These are phyloP conservation scores for Notechis scutatus DNA, from an alignment of 2,113 vertebrate species.

Conservation along the genomic window DNA sequence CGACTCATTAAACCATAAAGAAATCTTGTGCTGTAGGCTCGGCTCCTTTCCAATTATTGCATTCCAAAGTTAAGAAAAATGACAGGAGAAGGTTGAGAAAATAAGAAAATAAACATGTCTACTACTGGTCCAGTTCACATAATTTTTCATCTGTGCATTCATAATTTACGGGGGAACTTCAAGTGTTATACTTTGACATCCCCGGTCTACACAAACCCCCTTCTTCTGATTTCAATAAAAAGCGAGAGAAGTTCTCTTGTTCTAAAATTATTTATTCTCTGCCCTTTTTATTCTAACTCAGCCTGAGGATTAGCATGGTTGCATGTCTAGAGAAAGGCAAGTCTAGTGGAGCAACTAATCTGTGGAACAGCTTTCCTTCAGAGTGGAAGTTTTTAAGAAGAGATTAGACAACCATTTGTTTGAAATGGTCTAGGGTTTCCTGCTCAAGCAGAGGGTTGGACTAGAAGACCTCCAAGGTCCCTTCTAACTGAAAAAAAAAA, in stretches of 20 bases:
- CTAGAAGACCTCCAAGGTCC: no score
- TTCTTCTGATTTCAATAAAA: neutral
- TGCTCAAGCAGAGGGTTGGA: no score
- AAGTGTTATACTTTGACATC: neutral
- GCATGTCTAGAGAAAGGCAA: neutral
- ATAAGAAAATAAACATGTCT: neutral
- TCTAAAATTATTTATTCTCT: neutral
- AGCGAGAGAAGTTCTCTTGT: neutral
- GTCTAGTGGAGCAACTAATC: neutral
- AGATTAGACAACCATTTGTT: no score
- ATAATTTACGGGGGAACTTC: neutral
- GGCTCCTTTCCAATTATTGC: neutral
- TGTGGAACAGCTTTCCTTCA: no score
- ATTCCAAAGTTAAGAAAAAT: neutral
- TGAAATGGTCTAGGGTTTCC: no score
- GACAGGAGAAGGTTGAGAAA: neutral
- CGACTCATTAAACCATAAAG: neutral
- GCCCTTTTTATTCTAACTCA: neutral
- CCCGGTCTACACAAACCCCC: neutral
- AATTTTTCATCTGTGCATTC: neutral
- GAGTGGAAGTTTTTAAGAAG: no score
- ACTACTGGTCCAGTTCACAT: neutral
- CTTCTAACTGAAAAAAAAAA: no score
- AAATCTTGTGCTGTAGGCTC: neutral
- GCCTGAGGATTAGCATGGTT: neutral